phyloP scores from a whole-genome alignment of 2,113 vertebrate genomes.

The Hippocampus abdominalis region DNA sequence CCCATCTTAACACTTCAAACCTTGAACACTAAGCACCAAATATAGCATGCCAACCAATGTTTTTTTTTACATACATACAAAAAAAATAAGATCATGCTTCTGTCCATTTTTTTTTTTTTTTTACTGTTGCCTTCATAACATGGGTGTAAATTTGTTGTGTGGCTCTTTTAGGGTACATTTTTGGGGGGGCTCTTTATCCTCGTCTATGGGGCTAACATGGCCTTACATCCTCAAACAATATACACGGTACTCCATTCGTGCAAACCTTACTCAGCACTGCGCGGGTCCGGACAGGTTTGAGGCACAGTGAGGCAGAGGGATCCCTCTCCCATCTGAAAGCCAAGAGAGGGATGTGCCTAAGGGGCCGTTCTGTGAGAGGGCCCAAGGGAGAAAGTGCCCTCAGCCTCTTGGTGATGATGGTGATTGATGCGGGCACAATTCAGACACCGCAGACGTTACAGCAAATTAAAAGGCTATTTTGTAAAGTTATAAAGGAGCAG shows the following conservation, averaged over 20 bases:
- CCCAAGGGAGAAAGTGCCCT: conserved; percentile 64
- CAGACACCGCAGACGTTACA: conserved; percentile 73
- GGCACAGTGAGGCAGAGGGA: conserved; percentile 21
- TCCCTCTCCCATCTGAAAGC: conserved; percentile 16
- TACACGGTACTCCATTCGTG: background rate
- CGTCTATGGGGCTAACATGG: background rate
- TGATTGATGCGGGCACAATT: conserved; percentile 76
- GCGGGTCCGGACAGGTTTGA: conserved; percentile 4
- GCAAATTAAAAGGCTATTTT: conserved; percentile 83
- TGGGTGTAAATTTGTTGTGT: background rate
- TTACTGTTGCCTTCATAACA: too few relatives aligned
- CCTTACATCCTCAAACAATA: background rate
- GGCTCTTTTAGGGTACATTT: too few relatives aligned
- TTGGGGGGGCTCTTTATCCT: background rate
- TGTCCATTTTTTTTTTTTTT: too few relatives aligned
- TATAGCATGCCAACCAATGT: too few relatives aligned
- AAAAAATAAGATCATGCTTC: background rate
- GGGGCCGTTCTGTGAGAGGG: conserved; percentile 62
- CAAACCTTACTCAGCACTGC: background rate
- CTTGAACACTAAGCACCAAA: background rate
- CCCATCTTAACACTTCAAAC: background rate
- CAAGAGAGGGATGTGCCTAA: conserved; percentile 44
- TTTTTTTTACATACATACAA: too few relatives aligned
- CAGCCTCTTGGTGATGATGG: conserved; percentile 69
- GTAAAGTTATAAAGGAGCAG: conserved; percentile 76